phyloP scores from a whole-genome alignment of 2,113 vertebrate species.

The Heterocephalus glaber region DNA sequence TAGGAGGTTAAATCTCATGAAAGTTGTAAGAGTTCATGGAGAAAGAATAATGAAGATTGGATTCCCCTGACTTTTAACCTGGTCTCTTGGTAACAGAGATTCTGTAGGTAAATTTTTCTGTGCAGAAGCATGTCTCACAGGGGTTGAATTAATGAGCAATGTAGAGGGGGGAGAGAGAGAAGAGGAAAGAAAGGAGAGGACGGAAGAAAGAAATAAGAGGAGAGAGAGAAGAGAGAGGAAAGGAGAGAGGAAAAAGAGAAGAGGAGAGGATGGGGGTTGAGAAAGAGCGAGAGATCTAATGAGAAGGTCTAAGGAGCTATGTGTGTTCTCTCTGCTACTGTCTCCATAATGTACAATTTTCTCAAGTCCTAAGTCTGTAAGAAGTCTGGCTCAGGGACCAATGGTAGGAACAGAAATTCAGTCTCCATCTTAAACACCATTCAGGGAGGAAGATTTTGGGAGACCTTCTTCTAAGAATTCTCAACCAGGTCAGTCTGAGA shows the following conservation, averaged over 20 bases:
- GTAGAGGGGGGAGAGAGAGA: too few relatives aligned
- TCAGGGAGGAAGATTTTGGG: not conserved
- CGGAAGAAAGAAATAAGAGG: not conserved
- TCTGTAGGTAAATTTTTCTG: not conserved
- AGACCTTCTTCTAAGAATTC: not conserved
- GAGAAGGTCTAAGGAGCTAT: not conserved
- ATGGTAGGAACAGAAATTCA: not conserved
- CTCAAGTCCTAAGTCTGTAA: not conserved
- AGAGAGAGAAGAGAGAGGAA: not conserved
- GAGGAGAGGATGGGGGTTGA: too few relatives aligned
- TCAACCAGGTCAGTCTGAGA: not conserved
- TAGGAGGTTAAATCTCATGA: not conserved
- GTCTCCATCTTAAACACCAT: not conserved
- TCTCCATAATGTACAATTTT: not conserved
- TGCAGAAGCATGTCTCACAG: not conserved
- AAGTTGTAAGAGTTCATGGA: not conserved
- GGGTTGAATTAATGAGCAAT: not conserved
- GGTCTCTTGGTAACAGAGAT: not conserved
- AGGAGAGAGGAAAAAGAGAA: too few relatives aligned
- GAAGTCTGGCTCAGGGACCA: not conserved
- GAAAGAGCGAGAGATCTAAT: not conserved
- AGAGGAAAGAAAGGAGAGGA: too few relatives aligned
- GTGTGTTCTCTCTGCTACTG: not conserved
- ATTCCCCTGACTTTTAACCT: not conserved
- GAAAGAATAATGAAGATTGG: not conserved